Evolutionary conservation across 1,140 invertebrate species (phyloP).

Genomic region (Andricus grossulariae): DNA sequence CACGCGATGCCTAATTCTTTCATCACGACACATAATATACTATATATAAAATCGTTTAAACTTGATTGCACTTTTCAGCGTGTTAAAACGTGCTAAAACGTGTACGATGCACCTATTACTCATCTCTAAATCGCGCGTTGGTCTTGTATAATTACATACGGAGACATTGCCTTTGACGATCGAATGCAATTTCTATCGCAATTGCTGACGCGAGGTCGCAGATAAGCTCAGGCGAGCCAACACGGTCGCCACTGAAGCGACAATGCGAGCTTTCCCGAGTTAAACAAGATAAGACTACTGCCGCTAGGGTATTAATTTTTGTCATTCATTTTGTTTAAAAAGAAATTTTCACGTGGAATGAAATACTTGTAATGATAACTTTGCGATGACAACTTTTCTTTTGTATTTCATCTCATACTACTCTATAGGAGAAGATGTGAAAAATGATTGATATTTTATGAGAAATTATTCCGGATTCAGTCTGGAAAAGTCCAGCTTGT

Average conservation of each 20-base stretch:
- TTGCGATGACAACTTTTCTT: no score
- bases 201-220: background rate
- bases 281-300: background rate
- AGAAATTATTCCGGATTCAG: no score
- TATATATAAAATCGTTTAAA: conserved; percentile 6
- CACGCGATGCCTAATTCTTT: conserved; percentile 25
- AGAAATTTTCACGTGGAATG: no score
- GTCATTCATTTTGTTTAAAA: background rate
- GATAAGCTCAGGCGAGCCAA: conserved; percentile 9
- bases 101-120: background rate
- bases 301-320: background rate
- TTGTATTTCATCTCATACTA: no score
- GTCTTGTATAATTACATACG: conserved; percentile 15
- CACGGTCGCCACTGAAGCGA: background rate
- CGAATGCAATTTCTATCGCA: conserved; percentile 4
- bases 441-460: no score
- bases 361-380: no score
- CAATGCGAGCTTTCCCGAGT: background rate
- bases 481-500: no score
- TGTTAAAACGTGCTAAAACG: background rate
- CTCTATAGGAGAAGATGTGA: no score
- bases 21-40: conserved; percentile 2
- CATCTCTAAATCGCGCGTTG: background rate
- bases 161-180: conserved; percentile 7
- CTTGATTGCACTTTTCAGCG: conserved; percentile 5